A percentile compares a stretch with the other conserved stretches of the same genome.
Evolutionary conservation across 2,113 vertebrate species (phyloP).

Genomic region (Caloenas nicobarica): DNA sequence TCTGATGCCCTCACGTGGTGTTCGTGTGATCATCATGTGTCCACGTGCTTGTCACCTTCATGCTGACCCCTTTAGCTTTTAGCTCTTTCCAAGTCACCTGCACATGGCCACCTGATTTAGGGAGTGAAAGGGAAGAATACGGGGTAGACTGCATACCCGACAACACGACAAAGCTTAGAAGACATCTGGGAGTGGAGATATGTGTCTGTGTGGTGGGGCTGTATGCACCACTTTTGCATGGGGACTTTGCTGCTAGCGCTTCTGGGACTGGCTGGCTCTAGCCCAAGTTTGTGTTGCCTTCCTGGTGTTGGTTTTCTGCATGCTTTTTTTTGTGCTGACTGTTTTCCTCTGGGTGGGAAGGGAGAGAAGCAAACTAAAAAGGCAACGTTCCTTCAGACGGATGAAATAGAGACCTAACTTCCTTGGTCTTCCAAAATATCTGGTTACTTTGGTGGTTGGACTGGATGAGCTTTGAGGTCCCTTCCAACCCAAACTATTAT

Average conservation of each 20-base stretch:
- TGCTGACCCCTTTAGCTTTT: not conserved
- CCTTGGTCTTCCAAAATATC: not conserved
- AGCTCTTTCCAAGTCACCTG: not conserved
- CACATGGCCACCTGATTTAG: not conserved
- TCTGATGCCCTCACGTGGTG: not conserved
- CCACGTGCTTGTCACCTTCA: not conserved
- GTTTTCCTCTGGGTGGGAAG: not conserved
- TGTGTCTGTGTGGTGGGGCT: not conserved
- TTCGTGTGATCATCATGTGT: not conserved
- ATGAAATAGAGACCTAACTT: not conserved
- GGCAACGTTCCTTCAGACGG: not conserved
- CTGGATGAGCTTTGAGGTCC: no score
- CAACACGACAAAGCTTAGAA: not conserved
- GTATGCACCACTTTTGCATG: not conserved
- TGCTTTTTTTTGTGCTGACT: not conserved
- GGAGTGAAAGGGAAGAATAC: conserved; percentile 14
- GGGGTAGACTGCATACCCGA: not conserved
- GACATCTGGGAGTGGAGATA: not conserved
- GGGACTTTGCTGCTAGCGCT: not conserved
- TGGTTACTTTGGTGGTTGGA: not conserved
- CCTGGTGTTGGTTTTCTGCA: not conserved
- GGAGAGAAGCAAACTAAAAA: not conserved
- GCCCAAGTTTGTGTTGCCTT: not conserved
- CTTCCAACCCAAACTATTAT: no score
- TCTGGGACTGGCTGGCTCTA: not conserved